Evolutionary conservation across 2,113 vertebrate species (phyloP).

Genomic region (Nerophis lumbriciformis): DNA sequence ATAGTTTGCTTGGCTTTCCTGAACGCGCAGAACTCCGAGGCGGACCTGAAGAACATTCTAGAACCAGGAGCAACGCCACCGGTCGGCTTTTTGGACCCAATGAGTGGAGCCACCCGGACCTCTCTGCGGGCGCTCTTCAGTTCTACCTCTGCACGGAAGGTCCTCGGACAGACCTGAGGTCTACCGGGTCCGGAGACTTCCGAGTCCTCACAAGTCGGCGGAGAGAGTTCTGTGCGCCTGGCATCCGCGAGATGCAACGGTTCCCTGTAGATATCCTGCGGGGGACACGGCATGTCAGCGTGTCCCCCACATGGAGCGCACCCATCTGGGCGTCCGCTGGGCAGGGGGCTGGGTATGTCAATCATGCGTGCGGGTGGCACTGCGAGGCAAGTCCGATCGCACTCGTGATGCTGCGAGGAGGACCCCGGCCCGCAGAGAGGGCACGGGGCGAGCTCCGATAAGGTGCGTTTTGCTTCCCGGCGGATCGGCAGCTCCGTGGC

Average conservation of each 20-base stretch:
- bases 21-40: slow-evolving; percentile 57
- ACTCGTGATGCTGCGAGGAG: slow-evolving; percentile 60
- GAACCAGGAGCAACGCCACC: slow-evolving; percentile 60
- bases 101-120: background rate
- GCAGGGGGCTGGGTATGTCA: slow-evolving; percentile 5
- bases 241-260: slow-evolving; percentile 1
- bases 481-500: slow-evolving; percentile 37
- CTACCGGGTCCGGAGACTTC: slow-evolving; percentile 22
- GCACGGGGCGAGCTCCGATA: slow-evolving; percentile 65
- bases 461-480: slow-evolving; percentile 43
- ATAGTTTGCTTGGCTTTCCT: slow-evolving; percentile 65
- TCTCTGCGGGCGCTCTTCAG: slow-evolving; percentile 31
- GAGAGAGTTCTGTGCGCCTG: slow-evolving; percentile 31
- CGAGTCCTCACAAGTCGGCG: background rate
- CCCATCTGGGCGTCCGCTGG: slow-evolving; percentile 39
- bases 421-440: slow-evolving; percentile 55
- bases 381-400: slow-evolving; percentile 2
- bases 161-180: slow-evolving; percentile 29
- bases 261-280: slow-evolving; percentile 56
- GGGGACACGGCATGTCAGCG: slow-evolving; percentile 30
- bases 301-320: slow-evolving; percentile 65
- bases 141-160: slow-evolving; percentile 40
- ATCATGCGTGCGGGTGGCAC: slow-evolving; percentile 5
- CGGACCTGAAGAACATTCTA: slow-evolving; percentile 62
- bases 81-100: background rate